Base-by-base conservation (phyloP, 2,888 invertebrate species). In the Girardia tigrina region DNA sequence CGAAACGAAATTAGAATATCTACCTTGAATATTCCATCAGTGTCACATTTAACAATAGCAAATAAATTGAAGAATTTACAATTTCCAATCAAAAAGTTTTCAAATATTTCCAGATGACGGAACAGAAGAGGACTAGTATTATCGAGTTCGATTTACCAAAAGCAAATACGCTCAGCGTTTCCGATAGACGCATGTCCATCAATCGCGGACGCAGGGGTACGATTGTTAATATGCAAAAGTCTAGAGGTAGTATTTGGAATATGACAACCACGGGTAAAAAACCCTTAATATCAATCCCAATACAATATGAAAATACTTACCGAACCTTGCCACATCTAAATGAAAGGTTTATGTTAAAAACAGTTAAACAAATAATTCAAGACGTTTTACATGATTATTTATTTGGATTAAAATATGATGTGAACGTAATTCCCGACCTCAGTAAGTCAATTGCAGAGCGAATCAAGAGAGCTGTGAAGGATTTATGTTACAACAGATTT, bases 311-410 rank as follows among this genome's bases (percentile, higher is more conserved):
- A n/a, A 56, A 56, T n/a, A 8, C 56, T 56, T 56, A 56, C 23
- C 4, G 56, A 16, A 8, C 23, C 6, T 20, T 56, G 56, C 56
- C 56, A 23, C 20, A 56, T 20, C n/a, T 20, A 20, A 4, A 56
- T 56, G 56, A 56, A 56, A 56, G 23, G 23, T 56, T 56, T 23
- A 56, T n/a, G 56, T 20, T 56, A 23, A 56, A 56, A 56, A 56
- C 56, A 2, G n/a, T 56, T 8, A n/a, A 23, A 4, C 56, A 56
- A 23, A 8, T 56, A 12, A 56, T 56, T 8, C 56, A 56, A 56
- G 56, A 56, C n/a, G 56, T 56, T 56, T 56, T 56, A 56, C n/a
- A n/a, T n/a, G 56, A 56, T 56, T 56, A 23, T 56, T n/a, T 56
- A n/a, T 56, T 23, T 4, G 56, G 56, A 20, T 4, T 56, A n/a